Evolutionary conservation across 2,797 vertebrate genomes (phyloP).

Genomic region (Anolis apletophallus): DNA sequence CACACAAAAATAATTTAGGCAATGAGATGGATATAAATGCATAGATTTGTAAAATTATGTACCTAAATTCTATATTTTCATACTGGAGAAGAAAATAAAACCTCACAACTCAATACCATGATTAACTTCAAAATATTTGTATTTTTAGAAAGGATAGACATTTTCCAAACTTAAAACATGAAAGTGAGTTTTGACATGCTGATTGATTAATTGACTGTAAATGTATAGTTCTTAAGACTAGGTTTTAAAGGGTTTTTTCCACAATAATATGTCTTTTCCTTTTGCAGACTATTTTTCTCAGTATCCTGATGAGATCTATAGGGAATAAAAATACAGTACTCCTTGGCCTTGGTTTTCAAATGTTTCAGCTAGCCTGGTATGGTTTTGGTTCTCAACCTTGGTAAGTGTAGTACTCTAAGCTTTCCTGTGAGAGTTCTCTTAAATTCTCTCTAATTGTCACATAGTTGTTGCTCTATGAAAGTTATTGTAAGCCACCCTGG

Average conservation of each 20-base stretch:
- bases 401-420: conserved; percentile 77
- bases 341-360: conserved; percentile 92
- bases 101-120: neutral
- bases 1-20: neutral
- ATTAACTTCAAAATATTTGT: neutral
- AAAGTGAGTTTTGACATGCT: neutral
- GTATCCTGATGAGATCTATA: conserved; percentile 90
- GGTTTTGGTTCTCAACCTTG: conserved; percentile 93
- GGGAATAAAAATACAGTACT: conserved; percentile 97
- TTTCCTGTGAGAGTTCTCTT: neutral
- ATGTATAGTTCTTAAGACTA: neutral
- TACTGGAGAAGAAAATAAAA: neutral
- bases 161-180: neutral
- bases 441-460: neutral
- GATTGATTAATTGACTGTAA: neutral
- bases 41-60: neutral
- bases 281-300: conserved; percentile 90
- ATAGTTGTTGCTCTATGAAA: neutral
- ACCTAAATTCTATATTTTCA: neutral
- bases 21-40: too few relatives aligned
- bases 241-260: neutral
- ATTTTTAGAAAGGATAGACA: neutral
- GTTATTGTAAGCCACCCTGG: neutral
- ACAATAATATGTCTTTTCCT: conserved; percentile 37
- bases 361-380: conserved; percentile 92